These are phyloP conservation scores for Microtus montanus DNA, from an alignment of 2,113 vertebrate genomes.

Conservation along the genomic window DNA sequence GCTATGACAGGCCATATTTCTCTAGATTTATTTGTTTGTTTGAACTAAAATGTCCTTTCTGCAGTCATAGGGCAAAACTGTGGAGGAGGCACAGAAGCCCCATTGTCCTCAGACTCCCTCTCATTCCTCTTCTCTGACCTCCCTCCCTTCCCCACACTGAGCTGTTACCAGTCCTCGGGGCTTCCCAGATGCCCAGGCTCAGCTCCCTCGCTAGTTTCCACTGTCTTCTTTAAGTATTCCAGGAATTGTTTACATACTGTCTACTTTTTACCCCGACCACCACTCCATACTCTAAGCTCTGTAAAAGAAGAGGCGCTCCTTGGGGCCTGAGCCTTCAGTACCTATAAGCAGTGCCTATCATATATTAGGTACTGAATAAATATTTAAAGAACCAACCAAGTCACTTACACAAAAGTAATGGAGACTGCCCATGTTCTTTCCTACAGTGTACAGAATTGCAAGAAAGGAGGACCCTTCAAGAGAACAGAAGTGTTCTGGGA, in stretches of 20 bases:
- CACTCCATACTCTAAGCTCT: background rate
- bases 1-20: constrained; percentile 57
- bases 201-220: background rate
- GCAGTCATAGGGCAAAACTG: constrained; percentile 25
- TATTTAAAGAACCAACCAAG: background rate
- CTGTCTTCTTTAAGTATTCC: background rate
- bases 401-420: background rate
- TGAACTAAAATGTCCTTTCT: constrained; percentile 51
- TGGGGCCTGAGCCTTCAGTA: background rate
- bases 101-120: constrained; percentile 32
- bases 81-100: constrained; percentile 9
- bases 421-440: background rate
- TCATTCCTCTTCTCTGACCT: background rate
- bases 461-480: background rate
- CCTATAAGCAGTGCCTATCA: background rate
- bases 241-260: background rate
- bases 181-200: background rate
- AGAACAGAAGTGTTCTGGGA: background rate
- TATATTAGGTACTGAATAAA: background rate
- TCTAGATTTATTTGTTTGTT: constrained; percentile 78
- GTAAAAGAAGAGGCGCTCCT: background rate
- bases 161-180: background rate
- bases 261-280: background rate
- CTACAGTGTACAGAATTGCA: background rate
- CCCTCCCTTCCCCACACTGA: background rate